A percentile compares a stretch with the other conserved stretches of the same genome.
These are phyloP conservation scores for Falco rusticolus DNA, from an alignment of 2,797 vertebrate species.

Conservation along the genomic window DNA sequence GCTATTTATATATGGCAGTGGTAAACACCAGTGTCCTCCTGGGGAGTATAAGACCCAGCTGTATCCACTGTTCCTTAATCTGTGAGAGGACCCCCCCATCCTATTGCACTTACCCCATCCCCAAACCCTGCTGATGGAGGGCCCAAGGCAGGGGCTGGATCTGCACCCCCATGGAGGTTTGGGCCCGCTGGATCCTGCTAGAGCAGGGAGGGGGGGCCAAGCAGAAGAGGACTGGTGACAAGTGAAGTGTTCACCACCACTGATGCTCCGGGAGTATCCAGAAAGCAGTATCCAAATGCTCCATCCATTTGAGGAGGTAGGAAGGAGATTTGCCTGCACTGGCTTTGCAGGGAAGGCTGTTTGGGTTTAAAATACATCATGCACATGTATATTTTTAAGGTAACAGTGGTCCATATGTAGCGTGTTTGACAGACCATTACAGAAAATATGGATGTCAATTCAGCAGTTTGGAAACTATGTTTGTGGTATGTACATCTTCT, in stretches of 20 bases:
- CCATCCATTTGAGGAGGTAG: background rate
- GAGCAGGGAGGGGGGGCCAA: background rate
- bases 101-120: accelerated
- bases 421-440: background rate
- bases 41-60: background rate
- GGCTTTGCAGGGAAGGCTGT: background rate
- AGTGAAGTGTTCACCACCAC: background rate
- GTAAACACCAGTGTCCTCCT: background rate
- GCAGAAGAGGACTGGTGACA: background rate
- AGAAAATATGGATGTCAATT: background rate
- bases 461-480: background rate
- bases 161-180: background rate
- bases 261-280: background rate
- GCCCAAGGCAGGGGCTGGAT: background rate
- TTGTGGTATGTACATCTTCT: background rate
- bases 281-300: background rate
- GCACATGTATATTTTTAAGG: background rate
- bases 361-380: background rate
- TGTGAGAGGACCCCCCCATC: background rate
- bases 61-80: background rate
- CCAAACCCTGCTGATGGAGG: background rate
- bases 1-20: background rate
- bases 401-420: background rate
- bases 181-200: background rate
- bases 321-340: background rate